Evolutionary conservation across 2,888 invertebrate genomes (phyloP).

Genomic region (Dicyrtoma fusca): DNA sequence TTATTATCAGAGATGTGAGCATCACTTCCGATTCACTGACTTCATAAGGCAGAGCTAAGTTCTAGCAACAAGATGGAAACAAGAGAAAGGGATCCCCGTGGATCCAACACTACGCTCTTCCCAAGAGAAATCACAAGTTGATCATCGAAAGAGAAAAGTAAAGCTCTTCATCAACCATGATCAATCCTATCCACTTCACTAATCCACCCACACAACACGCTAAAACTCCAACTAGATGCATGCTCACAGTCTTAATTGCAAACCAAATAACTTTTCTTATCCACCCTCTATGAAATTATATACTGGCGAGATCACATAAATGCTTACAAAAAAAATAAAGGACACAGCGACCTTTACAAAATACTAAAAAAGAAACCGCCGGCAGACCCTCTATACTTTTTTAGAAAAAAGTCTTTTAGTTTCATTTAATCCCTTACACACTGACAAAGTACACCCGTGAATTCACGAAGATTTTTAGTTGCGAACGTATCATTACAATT

Average conservation of each 20-base stretch:
- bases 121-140: conserved; percentile 56
- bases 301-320: no score
- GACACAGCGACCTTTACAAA: neutral
- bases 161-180: conserved; percentile 51
- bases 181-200: conserved; percentile 45
- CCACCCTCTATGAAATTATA: no score
- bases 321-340: neutral
- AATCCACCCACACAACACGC: conserved; percentile 32
- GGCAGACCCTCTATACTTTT: no score
- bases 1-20: conserved; percentile 45
- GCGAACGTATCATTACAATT: no score
- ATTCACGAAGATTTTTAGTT: no score
- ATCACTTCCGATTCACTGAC: conserved; percentile 56
- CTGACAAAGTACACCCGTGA: no score
- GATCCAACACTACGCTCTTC: conserved; percentile 42
- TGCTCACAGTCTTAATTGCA: no score
- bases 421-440: no score
- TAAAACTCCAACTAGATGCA: neutral
- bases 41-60: conserved; percentile 32
- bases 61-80: conserved; percentile 8
- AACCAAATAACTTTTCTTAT: no score
- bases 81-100: conserved; percentile 37
- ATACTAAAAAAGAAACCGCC: no score
- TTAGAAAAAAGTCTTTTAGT: no score
- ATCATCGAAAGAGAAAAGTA: conserved; percentile 37